Evolutionary conservation across 1,140 invertebrate species (phyloP).

Genomic region (Hermatobates lingyangjiaoensis): DNA sequence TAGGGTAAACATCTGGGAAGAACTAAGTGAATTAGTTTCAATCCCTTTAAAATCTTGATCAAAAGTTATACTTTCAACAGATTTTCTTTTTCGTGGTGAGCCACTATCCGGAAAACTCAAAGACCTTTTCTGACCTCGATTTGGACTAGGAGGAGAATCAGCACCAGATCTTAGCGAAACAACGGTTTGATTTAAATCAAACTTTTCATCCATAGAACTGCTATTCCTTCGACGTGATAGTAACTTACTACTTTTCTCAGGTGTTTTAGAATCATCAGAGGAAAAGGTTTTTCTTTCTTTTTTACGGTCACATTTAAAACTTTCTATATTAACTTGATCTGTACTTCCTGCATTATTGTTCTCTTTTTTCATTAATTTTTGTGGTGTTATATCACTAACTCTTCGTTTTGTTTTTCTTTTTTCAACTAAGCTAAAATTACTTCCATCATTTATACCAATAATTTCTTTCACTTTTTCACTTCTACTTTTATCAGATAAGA

Average conservation of each 20-base stretch:
- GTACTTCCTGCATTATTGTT: too few relatives aligned
- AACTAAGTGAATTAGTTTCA: too few relatives aligned
- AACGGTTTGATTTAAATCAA: not conserved
- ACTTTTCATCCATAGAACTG: not conserved
- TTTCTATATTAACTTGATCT: too few relatives aligned
- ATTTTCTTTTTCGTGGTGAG: not conserved
- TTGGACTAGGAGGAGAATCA: not conserved
- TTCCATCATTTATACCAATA: not conserved
- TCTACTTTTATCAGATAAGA: not conserved
- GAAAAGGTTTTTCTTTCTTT: too few relatives aligned
- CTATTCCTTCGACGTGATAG: not conserved
- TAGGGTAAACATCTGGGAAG: not conserved
- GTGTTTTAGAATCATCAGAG: not conserved
- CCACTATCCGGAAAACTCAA: not conserved
- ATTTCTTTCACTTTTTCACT: constrained; percentile 1
- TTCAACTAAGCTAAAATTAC: not conserved
- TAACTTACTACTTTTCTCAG: not conserved
- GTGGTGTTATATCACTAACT: not conserved
- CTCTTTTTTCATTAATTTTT: not conserved
- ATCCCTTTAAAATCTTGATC: too few relatives aligned
- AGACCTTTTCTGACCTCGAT: not conserved
- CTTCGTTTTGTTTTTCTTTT: not conserved
- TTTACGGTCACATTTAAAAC: too few relatives aligned
- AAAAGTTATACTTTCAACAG: too few relatives aligned
- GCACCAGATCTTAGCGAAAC: too few relatives aligned